Base-by-base conservation (phyloP, 2,888 invertebrate species). In the Phortica okadai region DNA sequence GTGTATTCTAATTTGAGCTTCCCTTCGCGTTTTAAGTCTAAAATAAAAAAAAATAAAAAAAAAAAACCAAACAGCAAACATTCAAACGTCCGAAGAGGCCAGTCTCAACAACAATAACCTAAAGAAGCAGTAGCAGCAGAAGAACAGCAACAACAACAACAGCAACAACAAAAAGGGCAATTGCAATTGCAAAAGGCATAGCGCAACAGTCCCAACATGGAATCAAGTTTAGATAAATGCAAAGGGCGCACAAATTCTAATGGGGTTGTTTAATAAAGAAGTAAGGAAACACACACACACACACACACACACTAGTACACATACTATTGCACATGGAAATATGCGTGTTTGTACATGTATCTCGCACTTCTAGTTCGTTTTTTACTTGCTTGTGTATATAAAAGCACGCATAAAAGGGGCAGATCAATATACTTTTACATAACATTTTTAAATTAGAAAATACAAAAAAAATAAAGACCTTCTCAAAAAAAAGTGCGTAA, bases 201-300 rank as follows among this genome's bases (percentile, higher is more conserved):
- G 70, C 41, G 33, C 70, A 56, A 56, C 56, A 54, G 70, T 72
- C 70, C 70, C 70, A 72, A 72, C 70, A 50, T 72, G 70, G 70
- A 72, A 72, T 72, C 25, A 16, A 8, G 6, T 81, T 78, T 76
- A 84, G 86, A 85, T 87, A 84, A 78, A 79, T 78, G 69, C 75
- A 79, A 74, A 76, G 76, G 79, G 74, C 77, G 67, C 76, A 66
- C 45, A 11, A 21, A 75, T 56, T 50, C 76, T 82, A 87, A 86
- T 83, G 81, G 88, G 85, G 85, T 86, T 86, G 85, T 88, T 86
- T 87, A 87, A 88, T 85, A 88, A 83, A 54, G 10, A 72, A 41
- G 33, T 25, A 33, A 11, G 11, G 33, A 33, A 66, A 66, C 64
- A 14, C 41, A 66, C 64, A 66, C n/a, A 66, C 41, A 66, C 41